These are phyloP conservation scores for Semotilus atromaculatus DNA, from an alignment of 2,797 vertebrate species.

Conservation along the genomic window DNA sequence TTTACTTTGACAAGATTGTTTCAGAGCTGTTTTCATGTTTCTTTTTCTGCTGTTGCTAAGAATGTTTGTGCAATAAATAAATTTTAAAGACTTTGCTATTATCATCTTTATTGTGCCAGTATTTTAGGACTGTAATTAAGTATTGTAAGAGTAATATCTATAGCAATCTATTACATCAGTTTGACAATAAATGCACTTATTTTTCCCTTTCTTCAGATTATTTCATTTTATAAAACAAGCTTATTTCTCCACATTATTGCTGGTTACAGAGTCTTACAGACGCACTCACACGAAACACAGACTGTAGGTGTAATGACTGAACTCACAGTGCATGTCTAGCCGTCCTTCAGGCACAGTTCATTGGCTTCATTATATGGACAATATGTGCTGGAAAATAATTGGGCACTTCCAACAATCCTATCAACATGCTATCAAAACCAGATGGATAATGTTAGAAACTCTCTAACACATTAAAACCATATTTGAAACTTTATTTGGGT, in stretches of 20 bases:
- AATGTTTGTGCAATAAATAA: too few species aligned
- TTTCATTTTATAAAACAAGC: neutral
- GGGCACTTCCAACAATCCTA: neutral
- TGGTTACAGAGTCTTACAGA: neutral
- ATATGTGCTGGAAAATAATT: conserved; percentile 2
- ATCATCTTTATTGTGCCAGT: neutral
- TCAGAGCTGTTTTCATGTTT: neutral
- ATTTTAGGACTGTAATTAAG: neutral
- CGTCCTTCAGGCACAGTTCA: neutral
- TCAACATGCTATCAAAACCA: neutral
- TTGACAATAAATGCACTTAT: neutral
- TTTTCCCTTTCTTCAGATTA: neutral
- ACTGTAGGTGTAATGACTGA: neutral
- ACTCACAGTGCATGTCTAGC: neutral
- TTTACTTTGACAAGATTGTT: neutral
- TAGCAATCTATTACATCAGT: neutral
- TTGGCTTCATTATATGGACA: neutral
- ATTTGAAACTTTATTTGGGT: conserved; percentile 25
- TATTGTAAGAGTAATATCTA: neutral
- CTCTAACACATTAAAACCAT: too few species aligned
- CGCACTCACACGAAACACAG: neutral
- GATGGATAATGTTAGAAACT: neutral
- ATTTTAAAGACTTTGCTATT: too few species aligned
- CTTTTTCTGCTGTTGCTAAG: neutral
- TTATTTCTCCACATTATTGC: neutral